phyloP scores from a whole-genome alignment of 2,113 vertebrate genomes.

The Hucho hucho region DNA sequence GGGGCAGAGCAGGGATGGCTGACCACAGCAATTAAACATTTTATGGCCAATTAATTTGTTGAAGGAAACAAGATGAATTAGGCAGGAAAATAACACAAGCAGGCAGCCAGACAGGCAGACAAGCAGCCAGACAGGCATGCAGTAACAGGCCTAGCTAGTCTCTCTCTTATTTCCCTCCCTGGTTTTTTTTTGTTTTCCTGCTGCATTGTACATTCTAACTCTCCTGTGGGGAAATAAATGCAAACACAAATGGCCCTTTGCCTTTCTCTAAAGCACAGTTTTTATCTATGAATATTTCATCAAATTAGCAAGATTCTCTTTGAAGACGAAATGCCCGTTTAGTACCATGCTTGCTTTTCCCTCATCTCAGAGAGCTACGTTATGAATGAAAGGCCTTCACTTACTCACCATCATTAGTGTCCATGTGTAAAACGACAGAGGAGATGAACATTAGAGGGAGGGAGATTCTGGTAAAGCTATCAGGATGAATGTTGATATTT shows the following conservation, averaged over 20 bases:
- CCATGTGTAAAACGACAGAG: no score
- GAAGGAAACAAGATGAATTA: conserved; percentile 56
- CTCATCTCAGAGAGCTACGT: conserved; percentile 20
- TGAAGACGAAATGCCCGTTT: conserved; percentile 11
- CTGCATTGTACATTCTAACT: conserved; percentile 16
- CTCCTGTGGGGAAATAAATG: conserved; percentile 32
- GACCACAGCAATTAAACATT: conserved; percentile 51
- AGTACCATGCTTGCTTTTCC: conserved; percentile 5
- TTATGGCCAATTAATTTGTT: conserved; percentile 54
- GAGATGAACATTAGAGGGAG: no score
- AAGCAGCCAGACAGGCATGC: neutral
- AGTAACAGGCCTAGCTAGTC: conserved; percentile 10
- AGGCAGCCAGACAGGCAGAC: no score
- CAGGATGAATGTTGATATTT: no score
- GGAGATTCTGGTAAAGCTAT: no score
- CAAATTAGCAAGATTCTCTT: conserved; percentile 37
- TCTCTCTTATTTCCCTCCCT: neutral
- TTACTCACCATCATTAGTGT: neutral
- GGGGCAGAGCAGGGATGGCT: no score
- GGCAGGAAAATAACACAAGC: conserved; percentile 39
- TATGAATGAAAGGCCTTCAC: neutral
- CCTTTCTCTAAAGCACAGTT: conserved; percentile 31
- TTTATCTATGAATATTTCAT: conserved; percentile 45
- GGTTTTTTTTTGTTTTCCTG: conserved; percentile 19
- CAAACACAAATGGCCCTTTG: conserved; percentile 27